Evolutionary conservation across 2,888 invertebrate genomes (phyloP), one percentile per base, ranked within the genome.

Genomic region (Sabellastarte sp.): DNA sequence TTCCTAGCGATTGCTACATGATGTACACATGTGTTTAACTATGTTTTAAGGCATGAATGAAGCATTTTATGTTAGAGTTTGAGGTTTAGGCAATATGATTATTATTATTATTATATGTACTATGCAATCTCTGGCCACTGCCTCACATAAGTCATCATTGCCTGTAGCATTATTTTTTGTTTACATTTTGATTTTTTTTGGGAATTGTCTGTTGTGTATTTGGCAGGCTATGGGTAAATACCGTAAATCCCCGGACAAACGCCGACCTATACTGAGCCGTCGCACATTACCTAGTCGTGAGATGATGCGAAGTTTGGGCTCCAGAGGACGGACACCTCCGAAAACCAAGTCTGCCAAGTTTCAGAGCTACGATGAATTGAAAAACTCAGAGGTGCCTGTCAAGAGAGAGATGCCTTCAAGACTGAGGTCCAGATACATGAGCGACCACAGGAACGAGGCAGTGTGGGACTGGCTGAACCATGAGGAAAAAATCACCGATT

Each of bases 391-490:
- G n/a, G 56, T 50, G 1, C 57, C 59, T 2, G 3, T 26, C n/a
- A 66, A 55, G 50, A 58, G 59, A 24, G 58, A 32, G n/a, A 26
- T 68, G 10, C 68, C 68, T 15, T 56, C 72, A 32, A 74, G 62
- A 66, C 66, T 79, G 41, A 10, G 41, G 20, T 41, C 41, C 41
- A 41, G 41, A 41, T 41, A 41, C 20, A 15, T 41, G 20, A 15
- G 68, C 20, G 57, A 61, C 1, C 72, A 73, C 4, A 66, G 71
- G 57, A 77, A 74, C 58, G 76, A 77, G 55, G 66, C 71, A 29
- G 76, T 79, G 3, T 79, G 79, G 79, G 74, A 77, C n/a, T 79
- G 79, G 79, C 62, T 79, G 10, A 77, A 77, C 53, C 65, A 73
- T 41, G 77, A 75, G 3, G 77, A 78, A 33, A 66, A 68, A 41